Percentiles rank a stretch among this genome's conserved stretches.
Evolutionary conservation across 2,797 vertebrate species (phyloP).

Genomic region (Acomys russatus): DNA sequence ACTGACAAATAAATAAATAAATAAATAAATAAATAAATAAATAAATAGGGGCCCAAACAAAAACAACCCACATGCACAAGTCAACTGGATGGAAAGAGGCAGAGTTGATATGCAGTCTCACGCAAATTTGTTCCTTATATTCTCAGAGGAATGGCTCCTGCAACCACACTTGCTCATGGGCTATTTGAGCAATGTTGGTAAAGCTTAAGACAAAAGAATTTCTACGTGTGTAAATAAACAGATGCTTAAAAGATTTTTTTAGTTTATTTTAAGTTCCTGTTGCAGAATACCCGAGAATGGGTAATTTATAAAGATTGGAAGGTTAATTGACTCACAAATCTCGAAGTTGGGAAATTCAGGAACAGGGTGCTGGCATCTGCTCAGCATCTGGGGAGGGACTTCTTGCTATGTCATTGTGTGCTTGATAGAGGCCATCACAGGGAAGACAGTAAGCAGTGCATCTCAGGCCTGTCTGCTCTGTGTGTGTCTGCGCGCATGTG

Average conservation of each 20-base stretch:
- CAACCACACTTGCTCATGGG: background rate
- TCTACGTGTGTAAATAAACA: background rate
- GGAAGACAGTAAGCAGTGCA: background rate
- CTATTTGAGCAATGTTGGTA: background rate
- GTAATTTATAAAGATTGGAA: background rate
- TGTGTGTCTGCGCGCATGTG: background rate
- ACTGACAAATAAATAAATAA: background rate
- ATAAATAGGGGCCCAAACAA: background rate
- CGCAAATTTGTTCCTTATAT: background rate
- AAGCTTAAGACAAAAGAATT: background rate
- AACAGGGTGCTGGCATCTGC: background rate
- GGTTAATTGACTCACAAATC: background rate
- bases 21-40: no score
- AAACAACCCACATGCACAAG: background rate
- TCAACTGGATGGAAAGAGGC: background rate
- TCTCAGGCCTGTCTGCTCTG: background rate
- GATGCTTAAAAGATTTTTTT: background rate
- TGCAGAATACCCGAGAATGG: slow-evolving; percentile 7
- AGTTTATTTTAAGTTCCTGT: background rate
- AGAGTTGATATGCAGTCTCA: background rate
- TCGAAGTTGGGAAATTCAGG: background rate
- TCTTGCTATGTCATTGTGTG: background rate
- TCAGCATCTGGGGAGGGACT: background rate
- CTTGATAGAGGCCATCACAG: background rate
- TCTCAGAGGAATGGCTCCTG: background rate